Base-by-base conservation (phyloP, 1,140 invertebrate genomes). In the Nomia melanderi region DNA sequence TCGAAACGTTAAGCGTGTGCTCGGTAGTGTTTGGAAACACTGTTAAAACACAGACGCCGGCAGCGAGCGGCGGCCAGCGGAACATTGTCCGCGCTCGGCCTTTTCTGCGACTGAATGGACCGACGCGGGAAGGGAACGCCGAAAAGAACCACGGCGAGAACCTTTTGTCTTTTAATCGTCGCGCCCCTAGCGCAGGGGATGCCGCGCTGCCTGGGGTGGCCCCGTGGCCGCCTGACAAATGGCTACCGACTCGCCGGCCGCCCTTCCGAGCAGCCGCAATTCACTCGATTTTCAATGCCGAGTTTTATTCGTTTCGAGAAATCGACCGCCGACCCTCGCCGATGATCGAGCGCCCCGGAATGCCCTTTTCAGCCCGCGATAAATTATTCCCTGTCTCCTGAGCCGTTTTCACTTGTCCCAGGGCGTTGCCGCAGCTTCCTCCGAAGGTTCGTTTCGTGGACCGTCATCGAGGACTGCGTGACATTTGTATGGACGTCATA, bases 1-100 rank as follows among this genome's bases (percentile, higher is more conserved):
- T 82, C 82, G 70, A 60, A 56, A 76, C 44, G 79, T 81, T 84
- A 82, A 82, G 67, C 79, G 69, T 63, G 76, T 67, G n/a, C 60
- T 23, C 39, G 60, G 82, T 78, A 83, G 82, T 89, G 87, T 89
- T 90, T 90, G 85, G 88, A 89, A 90, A 89, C 88, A 88, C 74
- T 88, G 86, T 86, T 86, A 88, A 88, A 90, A 89, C 88, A 85
- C 81, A 82, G 77, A 54, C 33, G 54, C 60, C 83, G 78, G 73
- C 87, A 83, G 67, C 79, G 82, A 79, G 79, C 76, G 57, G 60
- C 77, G 27, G 17, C 44, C 27, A 78, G 65, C 69, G 23, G 29
- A 3, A 69, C 65, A 84, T 87, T 87, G 79, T 87, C 78, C 77
- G 75, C 60, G 82, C 36, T 75, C 60, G 69, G 60, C 78, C 78